Conservation (phyloP, 2,888 invertebrate species). For the Ormyrus nitidulus region DNA sequence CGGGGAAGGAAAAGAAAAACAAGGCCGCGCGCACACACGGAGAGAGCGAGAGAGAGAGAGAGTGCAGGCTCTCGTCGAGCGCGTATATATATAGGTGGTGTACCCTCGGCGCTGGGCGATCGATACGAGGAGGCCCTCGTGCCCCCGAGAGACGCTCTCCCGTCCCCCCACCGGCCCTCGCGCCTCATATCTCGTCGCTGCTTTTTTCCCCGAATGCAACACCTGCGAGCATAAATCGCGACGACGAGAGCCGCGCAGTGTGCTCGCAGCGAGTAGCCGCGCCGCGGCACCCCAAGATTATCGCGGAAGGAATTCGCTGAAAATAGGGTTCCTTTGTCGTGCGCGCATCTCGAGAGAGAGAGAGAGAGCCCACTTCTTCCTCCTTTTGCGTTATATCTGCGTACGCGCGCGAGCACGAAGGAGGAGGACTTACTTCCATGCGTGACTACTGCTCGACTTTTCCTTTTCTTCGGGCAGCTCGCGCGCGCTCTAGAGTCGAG, state of each 20-base stretch:
- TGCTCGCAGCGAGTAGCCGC: no score
- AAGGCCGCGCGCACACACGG: neutral
- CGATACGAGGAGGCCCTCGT: constrained; percentile 48
- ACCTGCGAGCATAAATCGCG: constrained; percentile 58
- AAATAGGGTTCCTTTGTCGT: constrained; percentile 60
- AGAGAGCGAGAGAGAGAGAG: neutral
- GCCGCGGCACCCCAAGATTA: no score
- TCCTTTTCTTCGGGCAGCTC: neutral
- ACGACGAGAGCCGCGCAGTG: neutral
- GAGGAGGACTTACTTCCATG: no score
- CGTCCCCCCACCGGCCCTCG: neutral
- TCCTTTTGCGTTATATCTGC: no score
- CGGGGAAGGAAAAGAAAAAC: constrained; percentile 21
- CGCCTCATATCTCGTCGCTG: neutral
- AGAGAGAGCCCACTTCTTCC: neutral
- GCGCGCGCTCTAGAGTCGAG: neutral
- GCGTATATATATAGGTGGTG: neutral
- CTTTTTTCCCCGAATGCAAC: constrained; percentile 34
- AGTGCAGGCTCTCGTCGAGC: neutral
- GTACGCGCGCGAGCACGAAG: no score
- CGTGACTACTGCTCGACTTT: constrained; percentile 6
- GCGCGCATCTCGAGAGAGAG: constrained; percentile 13
- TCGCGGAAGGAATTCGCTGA: constrained; percentile 51
- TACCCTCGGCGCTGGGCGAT: neutral
- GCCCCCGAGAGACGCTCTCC: constrained; percentile 38